Evolutionary conservation across 2,113 vertebrate genomes (phyloP).

Genomic region (Echinops telfairi): DNA sequence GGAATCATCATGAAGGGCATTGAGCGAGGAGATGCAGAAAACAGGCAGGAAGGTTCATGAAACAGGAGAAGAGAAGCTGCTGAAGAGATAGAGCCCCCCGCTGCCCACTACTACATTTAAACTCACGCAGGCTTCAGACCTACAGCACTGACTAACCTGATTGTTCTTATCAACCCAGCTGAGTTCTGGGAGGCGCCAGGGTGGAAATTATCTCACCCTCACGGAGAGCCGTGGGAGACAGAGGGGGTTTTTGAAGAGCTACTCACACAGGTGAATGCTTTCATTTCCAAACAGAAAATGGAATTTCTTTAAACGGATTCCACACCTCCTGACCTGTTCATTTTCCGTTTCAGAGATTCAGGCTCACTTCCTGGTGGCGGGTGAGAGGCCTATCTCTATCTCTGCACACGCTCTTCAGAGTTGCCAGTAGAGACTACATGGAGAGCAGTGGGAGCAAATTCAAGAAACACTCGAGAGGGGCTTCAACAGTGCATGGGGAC

Average conservation of each 20-base stretch:
- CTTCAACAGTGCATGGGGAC: no score
- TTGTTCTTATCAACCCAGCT: not conserved
- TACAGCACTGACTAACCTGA: not conserved
- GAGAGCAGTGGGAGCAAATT: no score
- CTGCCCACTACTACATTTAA: not conserved
- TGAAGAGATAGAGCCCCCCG: not conserved
- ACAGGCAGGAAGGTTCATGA: not conserved
- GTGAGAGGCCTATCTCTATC: no score
- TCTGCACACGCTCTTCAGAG: no score
- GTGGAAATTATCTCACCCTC: not conserved
- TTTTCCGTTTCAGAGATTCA: not conserved
- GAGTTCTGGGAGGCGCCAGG: not conserved
- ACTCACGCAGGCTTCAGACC: not conserved
- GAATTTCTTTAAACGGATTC: slow-evolving; percentile 7
- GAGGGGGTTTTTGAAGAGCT: not conserved
- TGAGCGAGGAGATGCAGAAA: not conserved
- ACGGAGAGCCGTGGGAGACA: not conserved
- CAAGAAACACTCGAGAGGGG: no score
- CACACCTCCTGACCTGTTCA: not conserved
- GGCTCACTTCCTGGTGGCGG: no score
- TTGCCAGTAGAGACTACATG: no score
- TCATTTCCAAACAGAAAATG: not conserved
- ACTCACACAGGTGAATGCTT: not conserved
- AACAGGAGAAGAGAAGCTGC: not conserved
- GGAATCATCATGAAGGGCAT: no score